These are phyloP conservation scores for Megaustenia siamemsis DNA, from an alignment of 2,888 invertebrate species.

Conservation along the genomic window DNA sequence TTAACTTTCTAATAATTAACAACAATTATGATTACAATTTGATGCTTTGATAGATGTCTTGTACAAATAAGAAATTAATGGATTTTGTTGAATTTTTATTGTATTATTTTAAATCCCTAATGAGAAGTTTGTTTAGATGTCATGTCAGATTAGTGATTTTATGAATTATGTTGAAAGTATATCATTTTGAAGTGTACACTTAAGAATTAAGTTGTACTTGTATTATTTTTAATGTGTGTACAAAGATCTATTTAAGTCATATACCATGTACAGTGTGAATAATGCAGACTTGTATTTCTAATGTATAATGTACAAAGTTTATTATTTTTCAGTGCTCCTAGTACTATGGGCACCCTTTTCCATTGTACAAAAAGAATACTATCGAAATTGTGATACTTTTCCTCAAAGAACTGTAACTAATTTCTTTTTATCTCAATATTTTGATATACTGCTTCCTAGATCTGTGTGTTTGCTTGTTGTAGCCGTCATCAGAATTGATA, in stretches of 20 bases:
- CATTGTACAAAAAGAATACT: neutral
- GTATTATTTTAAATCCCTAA: no score
- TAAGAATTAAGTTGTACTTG: neutral
- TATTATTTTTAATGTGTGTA: neutral
- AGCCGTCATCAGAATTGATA: neutral
- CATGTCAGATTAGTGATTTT: neutral
- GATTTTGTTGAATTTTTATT: no score
- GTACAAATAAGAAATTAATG: neutral
- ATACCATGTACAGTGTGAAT: constrained; percentile 3
- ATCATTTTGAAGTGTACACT: neutral
- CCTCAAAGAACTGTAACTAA: neutral
- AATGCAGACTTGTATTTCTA: neutral
- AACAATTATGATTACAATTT: no score
- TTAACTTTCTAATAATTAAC: no score
- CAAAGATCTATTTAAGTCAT: constrained; percentile 19
- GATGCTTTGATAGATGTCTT: no score
- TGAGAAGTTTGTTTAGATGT: no score
- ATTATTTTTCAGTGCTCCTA: neutral
- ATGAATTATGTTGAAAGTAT: neutral
- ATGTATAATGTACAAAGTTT: constrained; percentile 12
- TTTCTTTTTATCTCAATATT: constrained; percentile 2
- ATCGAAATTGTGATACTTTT: constrained; percentile 25
- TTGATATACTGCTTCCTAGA: constrained; percentile 13
- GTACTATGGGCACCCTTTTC: neutral
- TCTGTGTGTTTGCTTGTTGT: neutral